A percentile compares a stretch with the other conserved stretches of the same genome.
phyloP scores from a whole-genome alignment of 2,113 vertebrate species.

The Catagonus wagneri region DNA sequence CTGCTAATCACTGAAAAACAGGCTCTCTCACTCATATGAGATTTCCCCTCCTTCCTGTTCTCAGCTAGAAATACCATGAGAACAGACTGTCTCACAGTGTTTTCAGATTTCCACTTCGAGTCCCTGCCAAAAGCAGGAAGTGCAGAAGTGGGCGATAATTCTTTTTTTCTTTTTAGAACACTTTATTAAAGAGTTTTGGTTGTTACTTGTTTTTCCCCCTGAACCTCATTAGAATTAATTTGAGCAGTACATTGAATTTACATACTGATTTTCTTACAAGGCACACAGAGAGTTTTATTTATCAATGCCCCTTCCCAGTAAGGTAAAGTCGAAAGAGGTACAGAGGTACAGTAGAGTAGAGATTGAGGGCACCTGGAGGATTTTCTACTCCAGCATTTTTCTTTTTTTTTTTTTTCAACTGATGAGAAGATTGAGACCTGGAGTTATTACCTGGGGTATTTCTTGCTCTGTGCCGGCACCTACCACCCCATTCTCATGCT shows the following conservation, averaged over 20 bases:
- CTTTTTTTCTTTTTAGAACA: slow-evolving; percentile 83
- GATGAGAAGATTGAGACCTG: background rate
- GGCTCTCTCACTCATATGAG: slow-evolving; percentile 72
- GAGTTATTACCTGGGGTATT: background rate
- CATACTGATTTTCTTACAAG: slow-evolving; percentile 71
- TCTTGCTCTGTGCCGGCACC: background rate
- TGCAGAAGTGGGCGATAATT: slow-evolving; percentile 82
- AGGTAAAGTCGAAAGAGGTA: background rate
- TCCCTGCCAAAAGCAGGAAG: slow-evolving; percentile 85
- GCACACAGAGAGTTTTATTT: slow-evolving; percentile 40
- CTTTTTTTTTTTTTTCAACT: background rate
- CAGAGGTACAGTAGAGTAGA: background rate
- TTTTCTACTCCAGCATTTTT: background rate
- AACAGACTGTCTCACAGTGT: slow-evolving; percentile 84
- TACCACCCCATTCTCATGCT: background rate
- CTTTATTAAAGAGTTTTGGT: slow-evolving; percentile 85
- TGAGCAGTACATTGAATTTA: slow-evolving; percentile 76
- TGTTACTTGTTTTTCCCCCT: slow-evolving; percentile 76
- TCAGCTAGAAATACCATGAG: slow-evolving; percentile 79
- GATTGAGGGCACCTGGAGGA: background rate
- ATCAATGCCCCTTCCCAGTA: slow-evolving; percentile 16
- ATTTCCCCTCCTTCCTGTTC: slow-evolving; percentile 83
- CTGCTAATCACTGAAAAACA: slow-evolving; percentile 82
- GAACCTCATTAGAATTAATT: slow-evolving; percentile 84
- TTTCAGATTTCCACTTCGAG: slow-evolving; percentile 83